phyloP scores from a whole-genome alignment of 2,113 vertebrate species.

The Myiagra hebetior region DNA sequence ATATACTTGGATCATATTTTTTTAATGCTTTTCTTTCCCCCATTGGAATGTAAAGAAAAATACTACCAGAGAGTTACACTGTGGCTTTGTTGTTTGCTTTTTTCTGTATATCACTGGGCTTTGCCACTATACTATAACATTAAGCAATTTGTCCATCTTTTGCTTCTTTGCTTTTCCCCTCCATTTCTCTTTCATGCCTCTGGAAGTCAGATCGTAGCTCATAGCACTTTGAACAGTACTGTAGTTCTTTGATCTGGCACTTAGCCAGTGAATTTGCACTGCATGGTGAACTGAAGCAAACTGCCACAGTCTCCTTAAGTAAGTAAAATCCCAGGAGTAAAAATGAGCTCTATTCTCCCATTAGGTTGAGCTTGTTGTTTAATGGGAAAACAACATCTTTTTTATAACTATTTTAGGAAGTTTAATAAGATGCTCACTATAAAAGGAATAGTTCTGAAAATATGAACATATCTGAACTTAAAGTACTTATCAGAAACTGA shows the following conservation, averaged over 20 bases:
- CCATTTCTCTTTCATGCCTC: not conserved
- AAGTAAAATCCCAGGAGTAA: not conserved
- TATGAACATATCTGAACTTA: not conserved
- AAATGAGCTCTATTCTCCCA: not conserved
- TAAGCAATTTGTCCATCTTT: not conserved
- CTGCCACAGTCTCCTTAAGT: not conserved
- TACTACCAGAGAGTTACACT: not conserved
- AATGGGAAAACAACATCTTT: not conserved
- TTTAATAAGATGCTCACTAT: not conserved
- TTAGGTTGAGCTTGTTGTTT: not conserved
- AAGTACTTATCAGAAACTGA: not conserved
- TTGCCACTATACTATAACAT: not conserved
- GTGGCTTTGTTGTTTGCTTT: not conserved
- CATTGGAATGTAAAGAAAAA: not conserved
- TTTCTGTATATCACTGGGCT: not conserved
- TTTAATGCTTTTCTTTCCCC: not conserved
- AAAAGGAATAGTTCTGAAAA: not conserved
- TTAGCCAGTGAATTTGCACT: not conserved
- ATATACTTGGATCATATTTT: not conserved
- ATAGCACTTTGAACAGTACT: not conserved
- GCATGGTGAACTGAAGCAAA: not conserved
- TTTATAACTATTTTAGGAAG: not conserved
- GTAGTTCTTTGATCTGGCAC: not conserved
- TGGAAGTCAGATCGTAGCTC: not conserved
- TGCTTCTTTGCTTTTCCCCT: not conserved